Evolutionary conservation across 2,888 invertebrate species (phyloP).

Genomic region (Clivina fossor): DNA sequence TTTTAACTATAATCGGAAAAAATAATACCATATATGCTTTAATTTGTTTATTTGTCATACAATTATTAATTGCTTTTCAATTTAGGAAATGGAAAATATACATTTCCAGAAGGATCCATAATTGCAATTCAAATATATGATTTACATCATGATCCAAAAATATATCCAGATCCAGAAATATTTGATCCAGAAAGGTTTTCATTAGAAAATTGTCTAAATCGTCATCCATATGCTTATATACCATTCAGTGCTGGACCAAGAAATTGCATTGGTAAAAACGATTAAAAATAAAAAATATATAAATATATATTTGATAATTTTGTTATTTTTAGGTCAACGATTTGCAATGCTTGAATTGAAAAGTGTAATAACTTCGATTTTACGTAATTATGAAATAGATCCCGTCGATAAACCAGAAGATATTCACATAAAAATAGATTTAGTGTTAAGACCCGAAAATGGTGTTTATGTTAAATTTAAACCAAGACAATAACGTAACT

Average conservation of each 20-base stretch:
- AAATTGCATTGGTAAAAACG: conserved; percentile 41
- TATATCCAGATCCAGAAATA: conserved; percentile 55
- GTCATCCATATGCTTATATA: conserved; percentile 49
- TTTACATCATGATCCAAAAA: conserved; percentile 52
- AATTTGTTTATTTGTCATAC: neutral
- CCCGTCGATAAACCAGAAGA: conserved; percentile 54
- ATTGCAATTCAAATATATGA: conserved; percentile 46
- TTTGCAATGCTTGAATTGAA: neutral
- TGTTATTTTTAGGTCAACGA: neutral
- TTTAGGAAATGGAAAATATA: neutral
- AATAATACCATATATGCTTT: too few species aligned
- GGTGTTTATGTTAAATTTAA: neutral
- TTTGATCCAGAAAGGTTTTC: conserved; percentile 58
- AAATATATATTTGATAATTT: neutral
- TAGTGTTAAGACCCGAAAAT: conserved; percentile 40
- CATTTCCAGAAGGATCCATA: conserved; percentile 43
- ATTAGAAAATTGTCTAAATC: conserved; percentile 46
- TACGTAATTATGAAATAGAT: conserved; percentile 55
- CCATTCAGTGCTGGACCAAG: conserved; percentile 7
- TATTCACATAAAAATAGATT: conserved; percentile 50
- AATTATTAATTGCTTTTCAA: neutral
- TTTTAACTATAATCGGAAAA: too few species aligned
- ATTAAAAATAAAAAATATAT: neutral
- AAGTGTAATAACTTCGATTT: conserved; percentile 52
- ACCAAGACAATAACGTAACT: neutral